phyloP scores from a whole-genome alignment of 2,888 invertebrate genomes.

The Leucophenga maculata region DNA sequence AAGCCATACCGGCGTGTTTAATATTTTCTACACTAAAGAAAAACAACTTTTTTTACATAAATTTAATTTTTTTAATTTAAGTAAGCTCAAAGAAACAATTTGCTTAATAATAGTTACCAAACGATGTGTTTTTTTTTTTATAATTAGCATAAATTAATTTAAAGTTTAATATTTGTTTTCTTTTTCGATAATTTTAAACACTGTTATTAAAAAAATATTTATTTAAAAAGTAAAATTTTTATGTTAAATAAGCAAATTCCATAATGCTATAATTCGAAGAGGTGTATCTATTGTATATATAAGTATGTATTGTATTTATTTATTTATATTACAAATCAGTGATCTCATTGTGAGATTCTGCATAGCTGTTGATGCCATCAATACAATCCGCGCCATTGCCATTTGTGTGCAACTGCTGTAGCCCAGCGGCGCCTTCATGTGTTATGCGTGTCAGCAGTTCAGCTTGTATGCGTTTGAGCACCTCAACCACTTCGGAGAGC shows the following conservation, averaged over 20 bases:
- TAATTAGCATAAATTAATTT: constrained; percentile 28
- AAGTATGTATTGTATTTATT: too few relatives aligned
- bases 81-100: background rate
- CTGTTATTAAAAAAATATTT: too few relatives aligned
- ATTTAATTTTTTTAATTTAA: constrained; percentile 13
- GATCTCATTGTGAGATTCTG: constrained; percentile 68
- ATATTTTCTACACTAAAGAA: background rate
- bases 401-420: constrained; percentile 35
- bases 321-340: constrained; percentile 66
- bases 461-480: constrained; percentile 68
- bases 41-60: constrained; percentile 55
- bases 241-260: constrained; percentile 27
- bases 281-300: too few relatives aligned
- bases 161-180: constrained; percentile 41
- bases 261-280: constrained; percentile 43
- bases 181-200: too few relatives aligned
- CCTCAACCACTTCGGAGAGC: constrained; percentile 67
- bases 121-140: constrained; percentile 29
- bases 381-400: constrained; percentile 20
- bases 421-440: background rate
- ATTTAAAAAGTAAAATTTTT: constrained; percentile 28
- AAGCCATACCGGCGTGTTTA: background rate
- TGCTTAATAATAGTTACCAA: background rate
- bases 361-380: constrained; percentile 40
- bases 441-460: constrained; percentile 67